A percentile compares a stretch with the other conserved stretches of the same genome.
Conservation (phyloP, 2,113 vertebrate genomes). For the Rhizomys pruinosus region DNA sequence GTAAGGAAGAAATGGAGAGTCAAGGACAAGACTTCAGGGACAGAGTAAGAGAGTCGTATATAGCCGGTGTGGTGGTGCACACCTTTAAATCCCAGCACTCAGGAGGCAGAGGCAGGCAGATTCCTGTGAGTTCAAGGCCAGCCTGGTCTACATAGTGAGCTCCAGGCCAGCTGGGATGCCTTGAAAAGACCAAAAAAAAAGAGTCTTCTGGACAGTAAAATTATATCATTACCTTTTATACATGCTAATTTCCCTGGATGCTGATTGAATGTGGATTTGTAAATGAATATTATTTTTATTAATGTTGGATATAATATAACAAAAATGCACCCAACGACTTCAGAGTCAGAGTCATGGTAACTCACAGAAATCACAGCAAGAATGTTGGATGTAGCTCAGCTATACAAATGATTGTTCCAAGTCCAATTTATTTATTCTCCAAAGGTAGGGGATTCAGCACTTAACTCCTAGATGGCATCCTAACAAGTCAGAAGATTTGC, state of each 20-base stretch:
- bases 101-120: too few relatives aligned
- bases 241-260: not conserved
- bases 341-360: not conserved
- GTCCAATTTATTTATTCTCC: conserved; percentile 25
- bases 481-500: not conserved
- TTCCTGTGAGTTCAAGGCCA: too few relatives aligned
- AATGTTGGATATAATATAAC: not conserved
- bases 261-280: not conserved
- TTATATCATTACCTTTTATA: not conserved
- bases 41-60: not conserved
- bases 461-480: not conserved
- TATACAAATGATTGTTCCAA: not conserved
- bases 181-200: too few relatives aligned
- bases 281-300: not conserved
- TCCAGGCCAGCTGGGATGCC: too few relatives aligned
- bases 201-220: not conserved
- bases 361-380: not conserved
- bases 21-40: not conserved
- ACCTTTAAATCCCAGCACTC: too few relatives aligned
- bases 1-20: not conserved
- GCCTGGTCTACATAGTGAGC: too few relatives aligned
- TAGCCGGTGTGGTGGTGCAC: too few relatives aligned
- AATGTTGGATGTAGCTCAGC: not conserved
- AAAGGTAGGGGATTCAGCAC: not conserved
- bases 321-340: not conserved